Evolutionary conservation across 2,797 vertebrate genomes (phyloP), one percentile per base, ranked within the genome.

Genomic region (Alauda arvensis): DNA sequence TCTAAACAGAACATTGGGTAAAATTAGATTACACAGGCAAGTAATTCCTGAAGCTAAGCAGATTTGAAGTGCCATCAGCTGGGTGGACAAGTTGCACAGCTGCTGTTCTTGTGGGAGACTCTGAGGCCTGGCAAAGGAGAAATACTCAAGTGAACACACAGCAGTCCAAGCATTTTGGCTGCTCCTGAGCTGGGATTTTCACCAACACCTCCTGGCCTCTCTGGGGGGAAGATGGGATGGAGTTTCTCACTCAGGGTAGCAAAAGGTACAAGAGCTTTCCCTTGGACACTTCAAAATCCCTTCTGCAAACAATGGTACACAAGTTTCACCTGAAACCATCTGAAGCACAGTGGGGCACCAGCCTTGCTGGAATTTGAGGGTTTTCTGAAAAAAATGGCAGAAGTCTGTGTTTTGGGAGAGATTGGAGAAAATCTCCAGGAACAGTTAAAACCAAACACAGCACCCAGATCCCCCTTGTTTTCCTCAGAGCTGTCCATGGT

Each of bases 41-140:
- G 90, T 95, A 93, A 94, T 94, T 94, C 94, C 76, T 93, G 83
- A 59, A 94, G 89, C 89, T 95, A 94, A 96, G 94, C 95, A 93
- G 83, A 93, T 95, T 84, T 95, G 90, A 95, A 96, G 95, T 85
- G 60, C 88, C 71, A 59, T 96, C 95, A 95, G 95, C 91, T 95
- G 93, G 93, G 63, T 92, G 95, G 94, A 93, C 93, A 89, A 94
- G 88, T 7, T 84, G 80, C 80, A 77, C 91, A 93, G 88, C 94
- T 91, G 86, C 42, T 67, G 91, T 71, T 93, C 94, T 89, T 88
- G 25, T 12, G n/a, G 53, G 90, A 76, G 87, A 34, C 33, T 89
- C 46, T 12, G 23, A 83, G 77, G 34, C 25, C 46, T 66, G 70
- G 63, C 77, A 72, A 70, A 72, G 90, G 65, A 40, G 55, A 78